Percentiles rank a stretch among this genome's conserved stretches.
These are phyloP conservation scores for Dermatophagoides farinae DNA, from an alignment of 1,140 invertebrate genomes.

Conservation along the genomic window DNA sequence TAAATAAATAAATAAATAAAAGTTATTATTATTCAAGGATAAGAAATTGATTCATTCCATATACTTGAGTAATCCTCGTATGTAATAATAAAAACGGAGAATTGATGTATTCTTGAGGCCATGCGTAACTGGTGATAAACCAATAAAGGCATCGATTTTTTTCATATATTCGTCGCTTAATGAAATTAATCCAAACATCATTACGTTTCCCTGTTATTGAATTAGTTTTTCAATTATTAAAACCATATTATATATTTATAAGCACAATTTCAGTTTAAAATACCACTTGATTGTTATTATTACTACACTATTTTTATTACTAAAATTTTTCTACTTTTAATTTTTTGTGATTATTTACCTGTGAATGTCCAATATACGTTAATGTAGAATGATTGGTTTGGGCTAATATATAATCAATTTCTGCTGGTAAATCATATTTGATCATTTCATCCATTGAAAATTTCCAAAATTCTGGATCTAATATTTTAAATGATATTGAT, in stretches of 20 bases:
- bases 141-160: conserved; percentile 32
- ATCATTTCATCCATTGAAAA: conserved; percentile 25
- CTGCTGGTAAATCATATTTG: conserved; percentile 30
- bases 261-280: too few species aligned
- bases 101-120: conserved; percentile 46
- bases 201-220: too few species aligned
- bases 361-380: conserved; percentile 42
- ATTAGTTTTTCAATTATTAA: too few species aligned
- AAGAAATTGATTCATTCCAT: too few species aligned
- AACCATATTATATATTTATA: too few species aligned
- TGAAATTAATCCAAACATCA: conserved; percentile 23
- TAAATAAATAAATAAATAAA: too few species aligned
- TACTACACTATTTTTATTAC: too few species aligned
- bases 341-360: conserved; percentile 42
- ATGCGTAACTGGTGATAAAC: conserved; percentile 51
- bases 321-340: too few species aligned
- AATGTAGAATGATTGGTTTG: conserved; percentile 28
- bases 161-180: conserved; percentile 39
- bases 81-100: conserved; percentile 13
- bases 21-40: too few species aligned
- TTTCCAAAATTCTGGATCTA: conserved; percentile 26
- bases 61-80: too few species aligned
- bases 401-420: conserved; percentile 29
- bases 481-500: conserved; percentile 10
- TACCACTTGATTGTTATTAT: too few species aligned